These are phyloP conservation scores for Drosophila parabipectinata DNA, from an alignment of 1,140 invertebrate genomes.

Conservation along the genomic window DNA sequence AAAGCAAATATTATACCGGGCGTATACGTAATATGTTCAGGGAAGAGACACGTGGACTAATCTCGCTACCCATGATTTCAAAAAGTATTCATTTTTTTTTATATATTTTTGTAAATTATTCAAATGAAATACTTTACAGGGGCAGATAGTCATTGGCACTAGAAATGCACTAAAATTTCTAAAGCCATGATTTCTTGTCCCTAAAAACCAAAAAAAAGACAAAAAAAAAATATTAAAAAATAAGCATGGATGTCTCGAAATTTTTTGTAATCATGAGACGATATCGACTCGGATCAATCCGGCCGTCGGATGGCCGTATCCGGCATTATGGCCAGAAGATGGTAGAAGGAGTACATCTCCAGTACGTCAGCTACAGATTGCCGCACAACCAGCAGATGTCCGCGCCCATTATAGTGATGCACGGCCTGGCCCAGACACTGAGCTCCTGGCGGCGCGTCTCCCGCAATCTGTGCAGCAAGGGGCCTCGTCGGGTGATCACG, in stretches of 20 bases:
- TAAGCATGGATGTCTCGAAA: not conserved
- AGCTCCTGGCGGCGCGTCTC: slow-evolving; percentile 88
- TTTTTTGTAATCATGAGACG: slow-evolving; percentile 7
- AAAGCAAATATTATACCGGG: not conserved
- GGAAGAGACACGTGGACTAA: not conserved
- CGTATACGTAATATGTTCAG: slow-evolving; percentile 26
- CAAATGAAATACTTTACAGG: not conserved
- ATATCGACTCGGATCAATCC: not conserved
- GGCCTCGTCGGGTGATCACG: slow-evolving; percentile 86
- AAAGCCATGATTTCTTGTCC: too few relatives aligned
- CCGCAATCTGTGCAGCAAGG: slow-evolving; percentile 11
- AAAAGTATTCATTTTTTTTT: not conserved
- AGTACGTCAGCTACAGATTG: slow-evolving; percentile 22
- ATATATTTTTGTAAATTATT: not conserved
- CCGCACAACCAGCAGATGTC: slow-evolving; percentile 19
- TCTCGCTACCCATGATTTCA: not conserved
- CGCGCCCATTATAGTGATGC: slow-evolving; percentile 90
- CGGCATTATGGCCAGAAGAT: too few relatives aligned
- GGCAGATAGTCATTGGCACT: too few relatives aligned
- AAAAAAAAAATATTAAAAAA: too few relatives aligned
- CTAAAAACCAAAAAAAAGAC: too few relatives aligned
- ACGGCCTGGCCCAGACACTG: slow-evolving; percentile 92
- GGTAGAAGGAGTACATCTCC: not conserved
- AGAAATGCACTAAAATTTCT: too few relatives aligned
- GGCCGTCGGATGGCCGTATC: too few relatives aligned